Evolutionary conservation across 2,888 invertebrate species (phyloP).

Genomic region (Agonopterix arenella): DNA sequence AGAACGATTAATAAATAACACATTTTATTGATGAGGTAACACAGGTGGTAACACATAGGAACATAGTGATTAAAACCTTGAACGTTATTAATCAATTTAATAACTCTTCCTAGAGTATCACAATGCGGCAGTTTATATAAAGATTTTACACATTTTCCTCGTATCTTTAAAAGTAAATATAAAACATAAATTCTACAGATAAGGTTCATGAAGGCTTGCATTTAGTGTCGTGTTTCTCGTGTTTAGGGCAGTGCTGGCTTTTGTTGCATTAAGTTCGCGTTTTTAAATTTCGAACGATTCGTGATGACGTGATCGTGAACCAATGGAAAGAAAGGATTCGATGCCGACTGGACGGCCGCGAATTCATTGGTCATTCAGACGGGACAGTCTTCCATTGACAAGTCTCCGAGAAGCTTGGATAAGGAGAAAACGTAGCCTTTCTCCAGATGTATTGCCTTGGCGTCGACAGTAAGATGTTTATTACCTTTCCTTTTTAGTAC

Average conservation of each 20-base stretch:
- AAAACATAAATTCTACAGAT: constrained; percentile 22
- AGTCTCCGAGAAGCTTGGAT: constrained; percentile 50
- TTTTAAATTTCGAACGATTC: background rate
- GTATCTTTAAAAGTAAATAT: constrained; percentile 37
- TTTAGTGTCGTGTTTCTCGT: background rate
- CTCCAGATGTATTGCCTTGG: constrained; percentile 41
- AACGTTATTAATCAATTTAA: background rate
- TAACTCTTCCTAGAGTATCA: background rate
- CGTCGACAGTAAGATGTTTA: constrained; percentile 47
- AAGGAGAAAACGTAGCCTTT: constrained; percentile 42
- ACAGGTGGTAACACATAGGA: too few relatives aligned
- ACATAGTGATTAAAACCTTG: too few relatives aligned
- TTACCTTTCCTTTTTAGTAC: background rate
- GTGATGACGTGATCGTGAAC: constrained; percentile 3
- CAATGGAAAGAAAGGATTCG: constrained; percentile 19
- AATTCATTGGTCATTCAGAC: constrained; percentile 44
- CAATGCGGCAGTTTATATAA: background rate
- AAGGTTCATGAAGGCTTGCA: constrained; percentile 21
- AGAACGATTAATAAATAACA: background rate
- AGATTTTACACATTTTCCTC: constrained; percentile 17
- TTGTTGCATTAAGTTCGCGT: too few relatives aligned
- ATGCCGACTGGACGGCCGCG: constrained; percentile 17
- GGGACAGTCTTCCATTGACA: constrained; percentile 58
- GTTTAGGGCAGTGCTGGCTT: background rate
- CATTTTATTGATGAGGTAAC: too few relatives aligned